Evolutionary conservation across 2,113 vertebrate genomes (phyloP), one percentile per base, ranked within the genome.

Genomic region (Ovis canadensis): DNA sequence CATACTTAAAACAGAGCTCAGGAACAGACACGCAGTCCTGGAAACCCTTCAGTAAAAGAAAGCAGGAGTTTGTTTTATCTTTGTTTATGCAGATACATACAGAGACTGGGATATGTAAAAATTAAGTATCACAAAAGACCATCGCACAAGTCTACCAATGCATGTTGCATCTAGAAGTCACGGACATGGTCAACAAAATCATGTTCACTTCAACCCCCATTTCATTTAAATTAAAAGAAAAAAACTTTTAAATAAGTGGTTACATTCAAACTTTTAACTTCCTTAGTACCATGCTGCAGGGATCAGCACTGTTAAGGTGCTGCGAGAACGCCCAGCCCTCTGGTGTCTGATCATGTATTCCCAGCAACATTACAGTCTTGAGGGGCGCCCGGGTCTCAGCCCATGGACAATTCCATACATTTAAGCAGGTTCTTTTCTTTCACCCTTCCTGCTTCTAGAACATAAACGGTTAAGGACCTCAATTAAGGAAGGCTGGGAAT

Each of bases 1-100:
- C 98, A 98, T 98, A 99, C 92, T 99, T 98, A 98, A 99, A 99
- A 99, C 98, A 98, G 98, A 99, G 99, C 99, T 99, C 98, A 99
- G 98, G 99, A 99, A 98, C 98, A 99, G 99, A 98, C 98, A 98
- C 97, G 97, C 98, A 98, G 98, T 98, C 99, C 99, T 98, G 95
- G 98, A 98, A 98, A 99, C 98, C 98, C 98, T 98, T 98, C 97
- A 96, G 98, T 95, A 97, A 98, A 98, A 99, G 98, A 99, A 99
- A 99, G 99, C 99, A 98, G 96, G 97, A 97, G 84, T 98, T 87
- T 96, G 95, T 85, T 98, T 98, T 88, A 93, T 96, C 92, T 98
- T 98, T 98, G 98, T 98, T 98, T 99, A 99, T 98, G 99, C 98
- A 99, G 99, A 98, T 98, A 98, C 98, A 98, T 98, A 99, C 98